Percentiles rank a stretch among this genome's conserved stretches.
phyloP scores from a whole-genome alignment of 1,140 invertebrate genomes.

The Lanistes nyassanus region DNA sequence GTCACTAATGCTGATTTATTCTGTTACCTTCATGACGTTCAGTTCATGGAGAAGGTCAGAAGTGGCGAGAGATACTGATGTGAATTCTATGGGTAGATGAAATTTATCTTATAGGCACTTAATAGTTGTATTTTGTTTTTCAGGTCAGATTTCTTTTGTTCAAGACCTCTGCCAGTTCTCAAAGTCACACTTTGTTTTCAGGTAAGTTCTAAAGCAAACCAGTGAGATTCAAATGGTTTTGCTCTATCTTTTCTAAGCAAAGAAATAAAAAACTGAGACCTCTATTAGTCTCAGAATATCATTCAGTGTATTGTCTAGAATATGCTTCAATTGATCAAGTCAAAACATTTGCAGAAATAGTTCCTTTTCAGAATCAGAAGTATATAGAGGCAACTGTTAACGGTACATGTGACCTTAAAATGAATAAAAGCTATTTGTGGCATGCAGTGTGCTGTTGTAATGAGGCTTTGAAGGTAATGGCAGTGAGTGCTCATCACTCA shows the following conservation, averaged over 20 bases:
- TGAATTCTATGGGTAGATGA: not conserved
- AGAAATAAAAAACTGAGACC: not conserved
- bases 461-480: no score
- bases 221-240: not conserved
- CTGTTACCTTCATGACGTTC: not conserved
- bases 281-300: not conserved
- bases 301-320: not conserved
- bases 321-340: not conserved
- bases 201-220: slow-evolving; percentile 9
- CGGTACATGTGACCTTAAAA: no score
- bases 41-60: no score
- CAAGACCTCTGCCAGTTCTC: slow-evolving; percentile 35
- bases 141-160: slow-evolving; percentile 34
- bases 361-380: no score
- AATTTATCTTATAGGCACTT: slow-evolving; percentile 8
- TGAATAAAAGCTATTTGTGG: no score
- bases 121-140: slow-evolving; percentile 11
- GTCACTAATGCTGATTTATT: not conserved
- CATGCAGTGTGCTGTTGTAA: no score
- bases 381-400: no score
- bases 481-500: no score
- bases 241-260: no score
- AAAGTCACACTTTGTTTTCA: not conserved
- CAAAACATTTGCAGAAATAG: not conserved
- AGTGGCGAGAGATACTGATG: not conserved